Percentiles rank a stretch among this genome's conserved stretches.
Conservation (phyloP, 2,888 invertebrate genomes). For the Pristionchus japonicus region DNA sequence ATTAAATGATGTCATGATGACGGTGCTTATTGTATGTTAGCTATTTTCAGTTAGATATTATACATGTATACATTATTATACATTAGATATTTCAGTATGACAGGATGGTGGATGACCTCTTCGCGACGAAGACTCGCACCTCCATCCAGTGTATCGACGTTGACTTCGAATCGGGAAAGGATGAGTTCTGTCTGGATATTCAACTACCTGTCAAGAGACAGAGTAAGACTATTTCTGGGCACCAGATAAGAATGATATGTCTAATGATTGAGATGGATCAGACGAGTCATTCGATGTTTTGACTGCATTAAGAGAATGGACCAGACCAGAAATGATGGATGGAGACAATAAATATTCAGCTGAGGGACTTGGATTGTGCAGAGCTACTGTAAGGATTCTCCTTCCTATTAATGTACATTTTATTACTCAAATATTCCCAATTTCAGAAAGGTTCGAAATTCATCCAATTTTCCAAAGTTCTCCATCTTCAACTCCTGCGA, state of each 20-base stretch:
- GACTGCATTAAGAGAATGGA: not conserved
- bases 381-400: not conserved
- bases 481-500: constrained; percentile 18
- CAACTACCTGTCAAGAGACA: not conserved
- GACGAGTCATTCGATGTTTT: not conserved
- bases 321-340: not conserved
- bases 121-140: not conserved
- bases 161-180: not conserved
- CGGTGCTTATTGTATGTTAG: too few relatives aligned
- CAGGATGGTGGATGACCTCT: not conserved
- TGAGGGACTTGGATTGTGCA: not conserved
- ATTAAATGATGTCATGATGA: not conserved
- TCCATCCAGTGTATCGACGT: constrained; percentile 14
- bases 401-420: too few relatives aligned
- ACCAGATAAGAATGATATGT: too few relatives aligned
- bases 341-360: constrained; percentile 16
- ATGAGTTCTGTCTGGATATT: not conserved
- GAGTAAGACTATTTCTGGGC: too few relatives aligned
- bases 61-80: too few relatives aligned
- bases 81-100: not conserved
- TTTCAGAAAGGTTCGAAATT: constrained; percentile 8
- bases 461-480: not conserved
- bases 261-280: not conserved
- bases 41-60: too few relatives aligned
- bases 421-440: not conserved